phyloP scores from a whole-genome alignment of 2,888 invertebrate genomes.

The Spisula subtruncata region DNA sequence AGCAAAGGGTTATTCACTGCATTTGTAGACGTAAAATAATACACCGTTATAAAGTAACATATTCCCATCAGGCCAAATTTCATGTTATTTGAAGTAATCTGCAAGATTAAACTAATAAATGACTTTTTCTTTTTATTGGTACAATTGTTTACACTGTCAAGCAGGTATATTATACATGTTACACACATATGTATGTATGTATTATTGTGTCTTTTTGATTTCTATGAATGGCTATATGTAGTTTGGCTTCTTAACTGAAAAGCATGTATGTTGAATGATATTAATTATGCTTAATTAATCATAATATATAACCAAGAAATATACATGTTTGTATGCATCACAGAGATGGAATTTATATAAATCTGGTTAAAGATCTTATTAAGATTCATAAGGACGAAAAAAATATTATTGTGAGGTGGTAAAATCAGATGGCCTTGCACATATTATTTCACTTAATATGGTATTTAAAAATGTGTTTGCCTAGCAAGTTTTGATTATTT shows the following conservation, averaged over 20 bases:
- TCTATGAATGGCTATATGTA: not conserved
- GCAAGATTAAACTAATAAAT: no score
- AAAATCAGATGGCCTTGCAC: no score
- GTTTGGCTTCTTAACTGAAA: not conserved
- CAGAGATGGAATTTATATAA: not conserved
- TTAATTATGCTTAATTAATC: not conserved
- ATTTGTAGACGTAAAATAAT: no score
- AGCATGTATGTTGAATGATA: not conserved
- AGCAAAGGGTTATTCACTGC: no score
- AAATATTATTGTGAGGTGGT: not conserved
- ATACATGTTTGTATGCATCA: not conserved
- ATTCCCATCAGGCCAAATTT: no score
- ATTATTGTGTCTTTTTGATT: not conserved
- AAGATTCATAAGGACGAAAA: not conserved
- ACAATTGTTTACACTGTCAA: not conserved
- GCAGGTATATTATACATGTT: conserved; percentile 12
- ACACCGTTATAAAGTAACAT: no score
- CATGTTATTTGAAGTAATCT: no score
- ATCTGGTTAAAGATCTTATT: not conserved
- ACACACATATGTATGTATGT: not conserved
- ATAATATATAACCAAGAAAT: not conserved
- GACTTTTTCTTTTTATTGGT: no score
- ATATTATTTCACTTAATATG: no score
- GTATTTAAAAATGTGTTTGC: no score
- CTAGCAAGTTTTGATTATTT: no score